Percentiles rank a stretch among this genome's conserved stretches.
These are phyloP conservation scores for Patella vulgata DNA, from an alignment of 1,140 invertebrate genomes.

Conservation along the genomic window DNA sequence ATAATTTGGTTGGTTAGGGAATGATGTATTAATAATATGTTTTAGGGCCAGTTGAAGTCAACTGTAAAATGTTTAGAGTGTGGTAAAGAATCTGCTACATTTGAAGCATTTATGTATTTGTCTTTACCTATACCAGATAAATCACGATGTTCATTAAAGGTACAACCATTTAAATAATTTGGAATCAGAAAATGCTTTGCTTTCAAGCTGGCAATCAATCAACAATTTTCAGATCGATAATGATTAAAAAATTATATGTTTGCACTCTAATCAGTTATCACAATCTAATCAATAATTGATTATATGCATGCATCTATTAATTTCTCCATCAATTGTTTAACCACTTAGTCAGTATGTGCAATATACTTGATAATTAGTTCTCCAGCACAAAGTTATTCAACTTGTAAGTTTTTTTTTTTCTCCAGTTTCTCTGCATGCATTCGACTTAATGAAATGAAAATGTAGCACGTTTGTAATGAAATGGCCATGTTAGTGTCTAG, in stretches of 20 bases:
- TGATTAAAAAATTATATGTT: not conserved
- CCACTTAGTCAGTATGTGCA: too few species aligned
- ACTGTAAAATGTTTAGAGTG: conserved; percentile 83
- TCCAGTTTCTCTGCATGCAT: too few species aligned
- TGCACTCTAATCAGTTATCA: not conserved
- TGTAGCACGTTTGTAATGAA: too few species aligned
- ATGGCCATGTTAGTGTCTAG: too few species aligned
- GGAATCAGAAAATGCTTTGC: not conserved
- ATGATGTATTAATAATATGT: not conserved
- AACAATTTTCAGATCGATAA: not conserved
- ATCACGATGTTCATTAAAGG: conserved; percentile 75
- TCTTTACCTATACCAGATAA: conserved; percentile 85
- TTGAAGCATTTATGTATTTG: conserved; percentile 89
- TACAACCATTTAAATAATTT: conserved; percentile 63
- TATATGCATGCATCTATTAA: too few species aligned
- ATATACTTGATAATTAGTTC: too few species aligned
- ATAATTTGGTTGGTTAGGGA: not conserved
- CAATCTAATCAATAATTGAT: too few species aligned
- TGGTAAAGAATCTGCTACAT: conserved; percentile 81
- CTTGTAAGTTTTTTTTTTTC: too few species aligned
- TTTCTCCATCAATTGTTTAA: too few species aligned
- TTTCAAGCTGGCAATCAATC: too few species aligned
- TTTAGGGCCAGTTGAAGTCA: conserved; percentile 82
- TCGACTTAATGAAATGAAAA: too few species aligned
- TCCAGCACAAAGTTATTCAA: too few species aligned